Conservation (phyloP, 2,113 vertebrate genomes). For the Chloropsis cyanopogon region DNA sequence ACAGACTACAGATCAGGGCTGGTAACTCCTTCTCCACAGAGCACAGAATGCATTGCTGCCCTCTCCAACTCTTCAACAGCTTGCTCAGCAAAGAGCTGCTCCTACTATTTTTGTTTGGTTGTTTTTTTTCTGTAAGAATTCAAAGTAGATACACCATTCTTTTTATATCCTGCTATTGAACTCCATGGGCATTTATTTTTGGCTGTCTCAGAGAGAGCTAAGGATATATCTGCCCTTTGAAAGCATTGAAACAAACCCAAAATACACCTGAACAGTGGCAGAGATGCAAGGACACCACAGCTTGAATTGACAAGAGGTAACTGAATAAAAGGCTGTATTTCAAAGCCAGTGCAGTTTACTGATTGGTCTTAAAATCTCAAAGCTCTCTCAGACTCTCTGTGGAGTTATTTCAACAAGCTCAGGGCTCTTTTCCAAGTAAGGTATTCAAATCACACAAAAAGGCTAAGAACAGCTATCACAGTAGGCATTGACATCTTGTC, state of each 20-base stretch:
- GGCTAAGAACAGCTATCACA: background rate
- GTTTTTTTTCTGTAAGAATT: background rate
- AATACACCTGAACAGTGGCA: background rate
- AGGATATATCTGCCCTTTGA: background rate
- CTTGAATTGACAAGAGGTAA: background rate
- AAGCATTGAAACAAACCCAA: background rate
- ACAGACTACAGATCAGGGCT: background rate
- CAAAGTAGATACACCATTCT: background rate
- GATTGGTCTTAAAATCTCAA: background rate
- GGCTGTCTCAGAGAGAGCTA: background rate
- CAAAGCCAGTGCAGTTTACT: background rate
- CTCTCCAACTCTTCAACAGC: background rate
- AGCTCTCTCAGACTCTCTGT: background rate
- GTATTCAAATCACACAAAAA: constrained; percentile 3
- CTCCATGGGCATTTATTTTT: background rate
- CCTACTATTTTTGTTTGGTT: background rate
- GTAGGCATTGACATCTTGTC: background rate
- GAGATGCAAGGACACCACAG: background rate
- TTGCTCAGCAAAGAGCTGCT: background rate
- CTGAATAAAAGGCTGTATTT: background rate
- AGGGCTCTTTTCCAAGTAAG: background rate
- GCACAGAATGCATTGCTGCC: background rate
- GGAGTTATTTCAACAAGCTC: background rate
- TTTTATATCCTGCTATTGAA: background rate
- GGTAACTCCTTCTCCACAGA: background rate